A percentile compares a stretch with the other conserved stretches of the same genome.
Evolutionary conservation across 1,140 invertebrate genomes (phyloP).

Genomic region (Globodera rostochiensis): DNA sequence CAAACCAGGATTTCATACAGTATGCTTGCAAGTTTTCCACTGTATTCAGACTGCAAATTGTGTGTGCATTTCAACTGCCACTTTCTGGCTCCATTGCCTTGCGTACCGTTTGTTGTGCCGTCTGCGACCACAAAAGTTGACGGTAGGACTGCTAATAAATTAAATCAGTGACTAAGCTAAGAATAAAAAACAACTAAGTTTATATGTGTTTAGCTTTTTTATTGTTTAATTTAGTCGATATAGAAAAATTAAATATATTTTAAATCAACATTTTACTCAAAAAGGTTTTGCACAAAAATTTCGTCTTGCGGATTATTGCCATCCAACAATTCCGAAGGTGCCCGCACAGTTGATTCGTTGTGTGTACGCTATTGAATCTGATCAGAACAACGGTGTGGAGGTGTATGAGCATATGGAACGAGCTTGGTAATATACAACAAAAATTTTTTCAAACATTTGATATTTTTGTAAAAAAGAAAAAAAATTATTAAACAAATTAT

Average conservation of each 20-base stretch:
- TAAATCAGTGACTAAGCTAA: too few relatives aligned
- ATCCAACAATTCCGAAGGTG: slow-evolving; percentile 82
- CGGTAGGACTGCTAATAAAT: too few relatives aligned
- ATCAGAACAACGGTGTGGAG: slow-evolving; percentile 81
- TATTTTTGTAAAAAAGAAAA: too few relatives aligned
- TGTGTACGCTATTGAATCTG: slow-evolving; percentile 85
- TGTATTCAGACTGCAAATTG: slow-evolving; percentile 42
- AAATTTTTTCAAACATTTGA: neutral
- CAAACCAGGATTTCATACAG: too few relatives aligned
- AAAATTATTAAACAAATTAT: too few relatives aligned
- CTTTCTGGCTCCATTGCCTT: slow-evolving; percentile 42
- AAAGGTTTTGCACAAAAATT: neutral
- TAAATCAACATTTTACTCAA: neutral
- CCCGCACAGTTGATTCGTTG: slow-evolving; percentile 90
- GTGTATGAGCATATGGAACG: slow-evolving; percentile 84
- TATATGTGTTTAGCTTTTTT: too few relatives aligned
- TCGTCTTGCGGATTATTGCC: slow-evolving; percentile 66
- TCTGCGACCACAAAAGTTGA: slow-evolving; percentile 5
- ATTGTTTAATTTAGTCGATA: too few relatives aligned
- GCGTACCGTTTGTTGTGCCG: slow-evolving; percentile 38
- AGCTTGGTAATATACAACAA: slow-evolving; percentile 3
- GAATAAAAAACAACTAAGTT: neutral
- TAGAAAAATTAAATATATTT: neutral
- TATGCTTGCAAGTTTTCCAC: neutral
- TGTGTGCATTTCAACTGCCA: slow-evolving; percentile 39